Conservation (phyloP, 1,140 invertebrate genomes). For the Neuroterus valhalla region DNA sequence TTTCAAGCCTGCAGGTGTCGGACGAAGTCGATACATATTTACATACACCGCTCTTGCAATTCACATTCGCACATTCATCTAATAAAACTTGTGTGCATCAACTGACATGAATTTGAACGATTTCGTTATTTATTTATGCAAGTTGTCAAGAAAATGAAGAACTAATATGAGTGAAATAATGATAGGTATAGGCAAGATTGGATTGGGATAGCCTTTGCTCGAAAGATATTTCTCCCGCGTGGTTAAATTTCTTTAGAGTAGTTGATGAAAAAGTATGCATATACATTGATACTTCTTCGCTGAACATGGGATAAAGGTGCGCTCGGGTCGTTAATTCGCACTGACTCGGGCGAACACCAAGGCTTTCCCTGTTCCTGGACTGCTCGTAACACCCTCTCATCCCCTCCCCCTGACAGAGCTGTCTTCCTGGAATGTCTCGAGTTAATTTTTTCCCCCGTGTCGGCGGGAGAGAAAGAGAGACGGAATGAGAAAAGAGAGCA, state of each 20-base stretch:
- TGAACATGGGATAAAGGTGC: conserved; percentile 21
- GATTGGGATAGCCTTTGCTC: too few species aligned
- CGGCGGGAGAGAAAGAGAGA: conserved; percentile 37
- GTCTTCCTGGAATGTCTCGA: conserved; percentile 65
- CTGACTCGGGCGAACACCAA: conserved; percentile 22
- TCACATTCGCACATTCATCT: not conserved
- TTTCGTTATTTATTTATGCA: not conserved
- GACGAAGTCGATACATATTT: not conserved
- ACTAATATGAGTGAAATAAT: not conserved
- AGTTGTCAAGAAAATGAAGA: not conserved
- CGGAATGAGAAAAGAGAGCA: conserved; percentile 31
- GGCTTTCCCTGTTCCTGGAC: conserved; percentile 36
- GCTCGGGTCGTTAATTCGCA: conserved; percentile 17
- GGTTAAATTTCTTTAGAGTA: not conserved
- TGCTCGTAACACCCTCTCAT: conserved; percentile 35
- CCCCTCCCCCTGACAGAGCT: conserved; percentile 35
- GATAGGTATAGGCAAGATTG: too few species aligned
- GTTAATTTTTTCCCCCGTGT: conserved; percentile 66
- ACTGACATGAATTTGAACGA: not conserved
- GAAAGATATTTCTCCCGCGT: too few species aligned
- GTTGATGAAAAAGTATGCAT: not conserved
- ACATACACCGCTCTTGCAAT: not conserved
- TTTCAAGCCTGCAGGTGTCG: not conserved
- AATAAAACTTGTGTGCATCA: not conserved
- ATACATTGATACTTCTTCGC: not conserved